phyloP scores from a whole-genome alignment of 2,888 invertebrate species.

The Amphipoea lucens region DNA sequence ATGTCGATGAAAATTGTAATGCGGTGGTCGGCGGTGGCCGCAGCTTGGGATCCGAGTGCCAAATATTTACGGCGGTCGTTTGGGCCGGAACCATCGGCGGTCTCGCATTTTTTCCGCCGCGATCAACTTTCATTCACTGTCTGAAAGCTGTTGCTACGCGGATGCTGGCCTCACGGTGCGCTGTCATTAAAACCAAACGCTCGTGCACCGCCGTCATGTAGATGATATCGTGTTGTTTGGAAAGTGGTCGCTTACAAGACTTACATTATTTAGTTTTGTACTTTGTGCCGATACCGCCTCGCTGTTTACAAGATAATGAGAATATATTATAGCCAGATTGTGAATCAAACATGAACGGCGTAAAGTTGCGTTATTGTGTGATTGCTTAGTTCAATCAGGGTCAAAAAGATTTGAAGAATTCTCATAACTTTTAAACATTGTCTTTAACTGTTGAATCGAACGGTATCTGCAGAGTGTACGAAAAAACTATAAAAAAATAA shows the following conservation, averaged over 20 bases:
- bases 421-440: conserved; percentile 40
- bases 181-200: conserved; percentile 86
- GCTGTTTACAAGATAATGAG: conserved; percentile 43
- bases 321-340: conserved; percentile 37
- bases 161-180: conserved; percentile 86
- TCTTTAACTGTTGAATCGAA: conserved; percentile 50
- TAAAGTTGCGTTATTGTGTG: conserved; percentile 18
- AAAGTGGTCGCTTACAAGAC: conserved; percentile 82
- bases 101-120: conserved; percentile 82
- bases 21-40: conserved; percentile 53
- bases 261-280: conserved; percentile 71
- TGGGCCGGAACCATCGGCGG: conserved; percentile 78
- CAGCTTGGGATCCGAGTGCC: conserved; percentile 70
- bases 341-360: conserved; percentile 23
- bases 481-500: conserved; percentile 46
- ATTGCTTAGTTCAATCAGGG: conserved; percentile 31
- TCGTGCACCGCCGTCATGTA: conserved; percentile 86
- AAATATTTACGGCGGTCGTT: conserved; percentile 80
- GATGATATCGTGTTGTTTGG: conserved; percentile 88
- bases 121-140: conserved; percentile 89
- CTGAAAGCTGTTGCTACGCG: conserved; percentile 89
- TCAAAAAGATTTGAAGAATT: conserved; percentile 34
- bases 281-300: conserved; percentile 72
- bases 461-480: conserved; percentile 47
- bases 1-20: conserved; percentile 68